Evolutionary conservation across 37 sponge, comb jelly and placozoan genomes (phyloP).

Genomic region (Chondrilla cf. caribensis): DNA sequence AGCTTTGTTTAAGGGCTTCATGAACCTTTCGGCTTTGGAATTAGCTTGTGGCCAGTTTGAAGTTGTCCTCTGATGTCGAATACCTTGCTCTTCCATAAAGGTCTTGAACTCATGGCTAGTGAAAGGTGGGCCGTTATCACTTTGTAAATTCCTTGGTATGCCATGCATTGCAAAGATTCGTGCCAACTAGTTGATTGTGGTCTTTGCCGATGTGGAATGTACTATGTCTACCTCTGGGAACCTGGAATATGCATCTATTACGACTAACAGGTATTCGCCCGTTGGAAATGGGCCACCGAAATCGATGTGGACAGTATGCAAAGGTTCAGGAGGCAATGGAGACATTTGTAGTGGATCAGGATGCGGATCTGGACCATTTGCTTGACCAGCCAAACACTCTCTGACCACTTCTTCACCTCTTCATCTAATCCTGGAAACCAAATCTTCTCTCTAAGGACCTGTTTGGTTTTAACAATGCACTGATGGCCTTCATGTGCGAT

Average conservation of each 20-base stretch:
- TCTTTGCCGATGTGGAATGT: constrained; percentile 31
- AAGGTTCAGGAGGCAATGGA: background rate
- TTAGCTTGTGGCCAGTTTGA: constrained; percentile 42
- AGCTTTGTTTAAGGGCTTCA: constrained; percentile 30
- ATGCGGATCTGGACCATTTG: too few relatives aligned
- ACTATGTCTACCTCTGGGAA: constrained; percentile 12
- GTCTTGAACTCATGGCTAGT: constrained; percentile 20
- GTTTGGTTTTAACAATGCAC: constrained; percentile 37
- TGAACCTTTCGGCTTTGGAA: constrained; percentile 28
- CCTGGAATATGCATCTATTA: constrained; percentile 54
- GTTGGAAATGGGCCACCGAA: constrained; percentile 54
- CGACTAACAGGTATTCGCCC: constrained; percentile 42
- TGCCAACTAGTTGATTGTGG: constrained; percentile 39
- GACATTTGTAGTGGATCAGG: background rate
- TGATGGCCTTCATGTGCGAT: constrained; percentile 47
- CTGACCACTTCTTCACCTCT: constrained; percentile 5
- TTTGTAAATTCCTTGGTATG: constrained; percentile 22
- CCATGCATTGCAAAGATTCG: constrained; percentile 49
- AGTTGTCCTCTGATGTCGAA: constrained; percentile 31
- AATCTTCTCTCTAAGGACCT: constrained; percentile 39
- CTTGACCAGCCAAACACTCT: too few relatives aligned
- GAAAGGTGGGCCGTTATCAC: constrained; percentile 50
- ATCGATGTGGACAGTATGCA: background rate
- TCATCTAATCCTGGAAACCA: constrained; percentile 32
- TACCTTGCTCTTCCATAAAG: constrained; percentile 36